Conservation (phyloP, 2,797 vertebrate genomes). For the Cyprinella venusta region DNA sequence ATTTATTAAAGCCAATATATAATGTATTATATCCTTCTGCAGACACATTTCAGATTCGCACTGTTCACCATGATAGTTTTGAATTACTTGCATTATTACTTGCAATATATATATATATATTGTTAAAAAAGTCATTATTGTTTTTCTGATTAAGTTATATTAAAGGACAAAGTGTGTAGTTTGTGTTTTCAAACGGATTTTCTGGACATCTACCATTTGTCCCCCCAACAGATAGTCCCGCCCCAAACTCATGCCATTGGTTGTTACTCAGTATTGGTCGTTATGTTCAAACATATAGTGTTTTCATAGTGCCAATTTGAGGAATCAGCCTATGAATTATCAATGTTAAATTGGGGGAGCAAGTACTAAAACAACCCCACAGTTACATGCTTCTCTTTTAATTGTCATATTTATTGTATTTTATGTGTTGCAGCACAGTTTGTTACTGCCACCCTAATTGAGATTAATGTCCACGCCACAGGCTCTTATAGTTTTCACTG, state of each 20-base stretch:
- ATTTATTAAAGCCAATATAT: no score
- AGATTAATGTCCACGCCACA: not conserved
- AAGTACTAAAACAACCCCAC: not conserved
- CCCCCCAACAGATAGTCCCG: not conserved
- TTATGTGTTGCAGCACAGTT: slow-evolving; percentile 1
- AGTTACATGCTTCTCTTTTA: not conserved
- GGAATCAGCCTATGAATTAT: not conserved
- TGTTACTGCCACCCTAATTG: not conserved
- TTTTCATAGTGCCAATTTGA: not conserved
- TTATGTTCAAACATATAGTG: not conserved
- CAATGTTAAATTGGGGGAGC: not conserved
- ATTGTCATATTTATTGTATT: not conserved
- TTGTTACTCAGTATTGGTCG: not conserved
- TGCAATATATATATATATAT: no score
- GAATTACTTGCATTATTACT: no score
- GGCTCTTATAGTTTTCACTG: not conserved
- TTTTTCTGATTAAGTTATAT: not conserved
- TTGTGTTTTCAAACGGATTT: not conserved
- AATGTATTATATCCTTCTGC: no score
- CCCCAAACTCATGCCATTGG: not conserved
- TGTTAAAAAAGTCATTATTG: not conserved
- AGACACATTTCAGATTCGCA: no score
- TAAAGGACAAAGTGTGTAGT: not conserved
- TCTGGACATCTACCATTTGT: not conserved
- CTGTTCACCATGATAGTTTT: no score